A percentile compares a stretch with the other conserved stretches of the same genome.
These are phyloP conservation scores for Cremastobaeus sp. DNA, from an alignment of 2,888 invertebrate genomes.

Conservation along the genomic window DNA sequence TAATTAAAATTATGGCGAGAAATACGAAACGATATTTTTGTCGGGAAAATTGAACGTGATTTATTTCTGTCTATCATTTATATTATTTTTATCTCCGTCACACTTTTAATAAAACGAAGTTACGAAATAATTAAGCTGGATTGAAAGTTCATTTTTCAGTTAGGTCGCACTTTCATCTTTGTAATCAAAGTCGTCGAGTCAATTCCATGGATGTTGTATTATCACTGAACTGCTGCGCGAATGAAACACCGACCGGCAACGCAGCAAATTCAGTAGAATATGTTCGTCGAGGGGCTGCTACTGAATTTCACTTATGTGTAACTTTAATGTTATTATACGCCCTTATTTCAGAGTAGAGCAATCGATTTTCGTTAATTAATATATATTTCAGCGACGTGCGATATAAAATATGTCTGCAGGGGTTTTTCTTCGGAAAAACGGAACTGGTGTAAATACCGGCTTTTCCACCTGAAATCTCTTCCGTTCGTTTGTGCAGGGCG, in stretches of 20 bases:
- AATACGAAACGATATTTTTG: neutral
- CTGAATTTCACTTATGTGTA: constrained; percentile 35
- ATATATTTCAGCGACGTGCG: constrained; percentile 17
- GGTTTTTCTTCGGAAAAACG: neutral
- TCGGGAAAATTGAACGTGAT: neutral
- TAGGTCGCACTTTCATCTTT: constrained; percentile 28
- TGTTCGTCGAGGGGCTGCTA: constrained; percentile 20
- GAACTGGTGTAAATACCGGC: neutral
- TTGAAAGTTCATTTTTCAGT: constrained; percentile 3
- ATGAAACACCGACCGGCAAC: constrained; percentile 6
- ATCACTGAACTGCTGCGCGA: constrained; percentile 13
- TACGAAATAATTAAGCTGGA: constrained; percentile 16
- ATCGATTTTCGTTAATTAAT: constrained; percentile 47
- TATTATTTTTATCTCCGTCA: neutral
- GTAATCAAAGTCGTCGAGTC: constrained; percentile 42
- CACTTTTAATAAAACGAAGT: constrained; percentile 17
- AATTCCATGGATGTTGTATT: constrained; percentile 21
- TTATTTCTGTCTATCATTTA: neutral
- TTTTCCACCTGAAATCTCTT: neutral
- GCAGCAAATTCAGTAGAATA: constrained; percentile 36
- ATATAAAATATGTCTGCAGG: constrained; percentile 1
- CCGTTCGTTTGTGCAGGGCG: too few species aligned
- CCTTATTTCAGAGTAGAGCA: constrained; percentile 26
- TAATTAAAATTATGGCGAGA: neutral
- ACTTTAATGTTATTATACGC: constrained; percentile 35